Evolutionary conservation across 2,888 invertebrate genomes (phyloP), one percentile per base, ranked within the genome.

Genomic region (Heliconius sara): DNA sequence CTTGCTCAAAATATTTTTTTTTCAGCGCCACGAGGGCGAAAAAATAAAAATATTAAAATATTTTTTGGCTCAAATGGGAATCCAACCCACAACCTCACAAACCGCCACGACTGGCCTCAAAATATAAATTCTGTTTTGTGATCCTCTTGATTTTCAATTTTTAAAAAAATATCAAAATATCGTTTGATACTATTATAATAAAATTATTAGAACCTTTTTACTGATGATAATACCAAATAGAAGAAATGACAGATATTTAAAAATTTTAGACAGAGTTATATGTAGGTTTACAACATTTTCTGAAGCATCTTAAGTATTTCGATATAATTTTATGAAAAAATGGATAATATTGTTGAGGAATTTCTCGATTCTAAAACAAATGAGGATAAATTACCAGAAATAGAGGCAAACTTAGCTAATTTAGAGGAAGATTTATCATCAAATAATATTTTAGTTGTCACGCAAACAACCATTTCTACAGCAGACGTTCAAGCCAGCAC

Each of bases 401-500:
- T 65, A 30, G 3, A 65, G 2, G 16, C 60, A 52, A 30, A 10
- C 47, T 47, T 47, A 16, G 47, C 47, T 19, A 47, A 39, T 73
- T 60, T 60, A 60, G 34, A 73, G n/a, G 43, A 25, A 1, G 47
- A 57, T 9, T 30, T 57, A 0, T 34, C 43, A 16, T 30, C 70
- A 7, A 79, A 75, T 5, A 72, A 80, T 65, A 78, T 74, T 27
- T 13, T 60, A 7, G 63, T n/a, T 27, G 25, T 43, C 12, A 63
- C 72, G 22, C 78, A 72, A 60, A 25, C 72, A 9, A n/a, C 39
- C 1, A 79, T 66, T n/a, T 34, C 73, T 13, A 22, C 39, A 19
- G 76, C 68, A 7, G 78, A 76, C 27, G 70, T 73, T 4, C 72
- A 71, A 57, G 80, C 81, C 16, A 81, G 79, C 47, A 77, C 83